Conservation (phyloP, 1,140 invertebrate species). For the Drosophila ohnishii region DNA sequence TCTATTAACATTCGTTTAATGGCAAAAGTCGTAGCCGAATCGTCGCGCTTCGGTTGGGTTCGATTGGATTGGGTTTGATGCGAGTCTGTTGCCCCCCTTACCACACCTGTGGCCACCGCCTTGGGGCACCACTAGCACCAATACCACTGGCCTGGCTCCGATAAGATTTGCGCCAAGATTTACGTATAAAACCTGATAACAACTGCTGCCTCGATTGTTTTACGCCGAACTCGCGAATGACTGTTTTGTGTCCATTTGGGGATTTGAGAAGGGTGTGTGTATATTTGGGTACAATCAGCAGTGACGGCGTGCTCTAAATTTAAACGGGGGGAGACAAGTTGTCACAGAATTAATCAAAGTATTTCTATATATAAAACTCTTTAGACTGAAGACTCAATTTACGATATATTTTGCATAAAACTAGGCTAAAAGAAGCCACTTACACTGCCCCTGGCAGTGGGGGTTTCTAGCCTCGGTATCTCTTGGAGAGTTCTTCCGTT, state of each 20-base stretch:
- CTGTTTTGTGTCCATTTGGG: slow-evolving; percentile 3
- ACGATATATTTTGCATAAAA: neutral
- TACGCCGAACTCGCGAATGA: slow-evolving; percentile 32
- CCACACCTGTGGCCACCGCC: slow-evolving; percentile 13
- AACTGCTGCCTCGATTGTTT: slow-evolving; percentile 35
- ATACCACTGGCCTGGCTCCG: slow-evolving; percentile 8
- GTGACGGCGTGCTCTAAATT: slow-evolving; percentile 1
- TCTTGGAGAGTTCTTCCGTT: neutral
- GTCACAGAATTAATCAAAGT: neutral
- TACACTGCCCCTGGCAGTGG: neutral
- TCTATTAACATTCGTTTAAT: slow-evolving; percentile 36
- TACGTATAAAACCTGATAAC: slow-evolving; percentile 54
- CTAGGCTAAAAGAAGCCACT: neutral
- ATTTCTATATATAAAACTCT: neutral
- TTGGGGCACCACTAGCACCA: slow-evolving; percentile 5
- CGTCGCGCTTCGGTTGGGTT: neutral
- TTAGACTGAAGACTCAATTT: neutral
- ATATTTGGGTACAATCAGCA: slow-evolving; percentile 12
- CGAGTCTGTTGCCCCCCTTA: neutral
- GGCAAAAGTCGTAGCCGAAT: slow-evolving; percentile 35
- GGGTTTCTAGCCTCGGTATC: too few relatives aligned
- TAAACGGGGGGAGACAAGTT: neutral
- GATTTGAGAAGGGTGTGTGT: slow-evolving; percentile 3
- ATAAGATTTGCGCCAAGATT: slow-evolving; percentile 59
- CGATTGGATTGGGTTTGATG: neutral